phyloP scores from a whole-genome alignment of 2,797 vertebrate species.

The Oryzias sinensis region DNA sequence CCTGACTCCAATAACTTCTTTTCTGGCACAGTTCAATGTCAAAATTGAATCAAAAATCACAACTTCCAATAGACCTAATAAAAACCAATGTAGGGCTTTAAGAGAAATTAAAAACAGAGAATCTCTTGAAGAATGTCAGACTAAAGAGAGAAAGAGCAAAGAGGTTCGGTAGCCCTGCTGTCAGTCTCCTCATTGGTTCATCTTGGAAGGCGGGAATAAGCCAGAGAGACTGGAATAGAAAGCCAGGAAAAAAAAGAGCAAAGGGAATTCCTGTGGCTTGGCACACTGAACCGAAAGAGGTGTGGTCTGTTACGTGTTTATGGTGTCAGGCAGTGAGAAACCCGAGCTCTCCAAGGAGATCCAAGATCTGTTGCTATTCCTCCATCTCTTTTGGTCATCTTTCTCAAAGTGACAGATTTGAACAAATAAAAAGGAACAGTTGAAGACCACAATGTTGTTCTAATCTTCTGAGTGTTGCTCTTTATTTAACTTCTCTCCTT shows the following conservation, averaged over 20 bases:
- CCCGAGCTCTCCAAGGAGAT: conserved; percentile 61
- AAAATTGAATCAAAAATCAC: background rate
- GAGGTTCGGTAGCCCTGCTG: conserved; percentile 53
- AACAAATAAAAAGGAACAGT: conserved; percentile 38
- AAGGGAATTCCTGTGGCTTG: conserved; percentile 83
- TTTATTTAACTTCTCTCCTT: conserved; percentile 32
- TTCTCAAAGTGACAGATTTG: conserved; percentile 35
- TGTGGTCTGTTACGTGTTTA: conserved; percentile 74
- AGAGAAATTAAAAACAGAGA: conserved; percentile 3
- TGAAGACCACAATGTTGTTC: background rate
- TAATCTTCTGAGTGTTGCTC: conserved; percentile 20
- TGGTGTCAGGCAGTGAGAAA: conserved; percentile 72
- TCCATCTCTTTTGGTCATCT: conserved; percentile 43
- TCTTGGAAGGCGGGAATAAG: conserved; percentile 73
- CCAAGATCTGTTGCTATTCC: conserved; percentile 56
- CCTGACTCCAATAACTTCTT: conserved; percentile 47
- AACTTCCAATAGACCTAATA: conserved; percentile 1
- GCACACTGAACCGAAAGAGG: conserved; percentile 67
- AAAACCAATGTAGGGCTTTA: conserved; percentile 1
- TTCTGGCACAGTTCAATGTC: conserved; percentile 52
- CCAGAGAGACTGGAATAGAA: conserved; percentile 68
- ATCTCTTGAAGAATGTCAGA: conserved; percentile 58
- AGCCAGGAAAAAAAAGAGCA: conserved; percentile 61
- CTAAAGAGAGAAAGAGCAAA: conserved; percentile 37
- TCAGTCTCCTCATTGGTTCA: conserved; percentile 62